Evolutionary conservation across 2,113 vertebrate genomes (phyloP).

Genomic region (Lampris megalopsis): DNA sequence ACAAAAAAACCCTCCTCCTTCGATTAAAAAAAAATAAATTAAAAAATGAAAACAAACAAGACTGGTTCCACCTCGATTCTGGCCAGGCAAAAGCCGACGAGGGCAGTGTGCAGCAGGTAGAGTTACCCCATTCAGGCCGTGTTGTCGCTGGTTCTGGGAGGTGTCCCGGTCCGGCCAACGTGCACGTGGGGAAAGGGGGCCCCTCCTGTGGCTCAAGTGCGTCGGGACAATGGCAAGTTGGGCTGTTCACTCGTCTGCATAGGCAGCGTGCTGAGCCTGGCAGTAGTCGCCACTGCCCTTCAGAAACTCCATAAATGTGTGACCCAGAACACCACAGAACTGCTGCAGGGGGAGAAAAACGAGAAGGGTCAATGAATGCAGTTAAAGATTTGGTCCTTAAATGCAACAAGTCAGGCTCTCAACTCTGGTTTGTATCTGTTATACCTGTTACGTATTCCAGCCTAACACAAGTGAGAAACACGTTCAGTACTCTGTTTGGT

Average conservation of each 20-base stretch:
- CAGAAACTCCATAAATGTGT: conserved; percentile 99
- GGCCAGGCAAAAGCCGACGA: conserved; percentile 94
- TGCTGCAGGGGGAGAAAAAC: conserved; percentile 84
- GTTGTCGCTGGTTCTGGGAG: conserved; percentile 86
- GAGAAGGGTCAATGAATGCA: neutral
- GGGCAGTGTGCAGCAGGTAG: conserved; percentile 92
- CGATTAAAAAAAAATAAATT: conserved; percentile 80
- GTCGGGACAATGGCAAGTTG: conserved; percentile 90
- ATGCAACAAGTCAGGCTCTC: too few relatives aligned
- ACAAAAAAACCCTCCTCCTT: conserved; percentile 59
- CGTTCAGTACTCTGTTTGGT: too few relatives aligned
- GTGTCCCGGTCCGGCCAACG: conserved; percentile 84
- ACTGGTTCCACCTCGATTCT: conserved; percentile 92
- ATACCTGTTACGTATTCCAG: too few relatives aligned
- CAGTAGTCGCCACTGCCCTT: conserved; percentile 99
- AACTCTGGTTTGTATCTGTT: too few relatives aligned
- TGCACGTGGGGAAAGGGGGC: conserved; percentile 75
- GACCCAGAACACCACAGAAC: conserved; percentile 99
- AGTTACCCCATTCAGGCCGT: conserved; percentile 99
- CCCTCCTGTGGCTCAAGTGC: conserved; percentile 77
- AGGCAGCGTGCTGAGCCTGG: conserved; percentile 99
- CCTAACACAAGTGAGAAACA: too few relatives aligned
- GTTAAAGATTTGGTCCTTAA: too few relatives aligned
- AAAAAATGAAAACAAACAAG: conserved; percentile 86
- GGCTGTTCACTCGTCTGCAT: conserved; percentile 99